Base-by-base conservation (phyloP, 1,140 invertebrate species). In the Mylabris phalerata region DNA sequence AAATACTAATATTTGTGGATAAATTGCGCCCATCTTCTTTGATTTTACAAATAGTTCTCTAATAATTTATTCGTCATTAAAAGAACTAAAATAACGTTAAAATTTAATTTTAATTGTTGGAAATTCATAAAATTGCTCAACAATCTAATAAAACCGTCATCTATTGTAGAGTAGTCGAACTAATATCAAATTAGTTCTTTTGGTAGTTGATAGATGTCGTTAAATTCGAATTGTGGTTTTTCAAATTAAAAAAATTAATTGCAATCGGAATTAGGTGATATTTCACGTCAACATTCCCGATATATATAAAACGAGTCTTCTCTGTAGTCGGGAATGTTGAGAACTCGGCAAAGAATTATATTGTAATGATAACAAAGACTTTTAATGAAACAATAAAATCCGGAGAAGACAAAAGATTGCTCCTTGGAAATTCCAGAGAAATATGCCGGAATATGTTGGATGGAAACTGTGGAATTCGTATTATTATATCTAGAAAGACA, bases 361-460 rank as follows among this genome's bases (percentile, higher is more conserved):
- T 48, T 44, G 44, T 32, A 44, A 50, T 50, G 32, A 50, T 40
- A 46, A 45, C 40, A 58, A 51, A 51, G 49, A 11, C 41, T 42
- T 19, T 9, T 51, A 58, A 58, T 58, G 49, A 51, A 58, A 58
- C 57, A 58, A 58, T 56, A 56, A 48, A 58, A 42, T 25, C 38
- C 38, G n/a, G 50, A 47, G 19, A 19, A 19, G 51, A 57, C 55
- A 57, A 57, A 40, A 47, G 55, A 57, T 50, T 57, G 47, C 50
- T 47, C 48, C 40, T 57, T 50, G n/a, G 47, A 57, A 57, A 57
- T 57, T 57, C 48, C 47, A 26, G 3, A 13, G 42, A 57, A 50
- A 39, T 55, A 27, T 55, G 46, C 26, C 55, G 40, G 49, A 57
- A 50, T 50, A n/a, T 3, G 32, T 32, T 3, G 32, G 32, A 7